Conservation (phyloP, 2,797 vertebrate species). For the Ctenochaetus hawaiiensis region DNA sequence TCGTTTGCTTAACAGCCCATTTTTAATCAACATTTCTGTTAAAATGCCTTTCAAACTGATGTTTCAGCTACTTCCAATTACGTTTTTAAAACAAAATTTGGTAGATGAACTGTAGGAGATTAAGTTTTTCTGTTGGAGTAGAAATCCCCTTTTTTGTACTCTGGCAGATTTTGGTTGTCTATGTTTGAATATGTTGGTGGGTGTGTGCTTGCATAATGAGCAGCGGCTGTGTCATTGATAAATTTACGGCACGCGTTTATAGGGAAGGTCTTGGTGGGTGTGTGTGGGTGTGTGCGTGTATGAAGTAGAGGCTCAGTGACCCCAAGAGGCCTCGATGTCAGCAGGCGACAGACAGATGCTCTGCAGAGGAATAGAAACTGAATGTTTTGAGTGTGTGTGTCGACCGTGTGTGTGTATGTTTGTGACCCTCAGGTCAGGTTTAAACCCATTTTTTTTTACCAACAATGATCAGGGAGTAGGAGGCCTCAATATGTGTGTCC, state of each 20-base stretch:
- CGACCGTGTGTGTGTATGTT: constrained; percentile 25
- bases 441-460: constrained; percentile 73
- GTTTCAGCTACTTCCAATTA: too few species aligned
- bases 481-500: constrained; percentile 41
- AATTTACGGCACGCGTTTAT: constrained; percentile 79
- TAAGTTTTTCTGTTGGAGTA: too few species aligned
- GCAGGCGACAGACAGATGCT: constrained; percentile 84
- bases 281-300: constrained; percentile 23
- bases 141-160: neutral
- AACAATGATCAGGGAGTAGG: constrained; percentile 73
- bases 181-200: constrained; percentile 7
- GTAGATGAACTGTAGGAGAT: neutral
- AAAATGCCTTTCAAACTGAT: too few species aligned
- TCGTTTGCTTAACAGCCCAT: too few species aligned
- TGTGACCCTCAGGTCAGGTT: constrained; percentile 73
- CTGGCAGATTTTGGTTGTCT: constrained; percentile 1
- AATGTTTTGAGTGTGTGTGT: constrained; percentile 34
- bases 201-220: constrained; percentile 35
- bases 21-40: too few species aligned
- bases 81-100: too few species aligned
- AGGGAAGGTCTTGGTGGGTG: constrained; percentile 17
- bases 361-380: constrained; percentile 47
- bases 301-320: constrained; percentile 62
- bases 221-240: constrained; percentile 71
- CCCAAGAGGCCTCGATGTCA: constrained; percentile 72